These are phyloP conservation scores for Sapajus apella DNA, from an alignment of 2,113 vertebrate genomes.

Conservation along the genomic window DNA sequence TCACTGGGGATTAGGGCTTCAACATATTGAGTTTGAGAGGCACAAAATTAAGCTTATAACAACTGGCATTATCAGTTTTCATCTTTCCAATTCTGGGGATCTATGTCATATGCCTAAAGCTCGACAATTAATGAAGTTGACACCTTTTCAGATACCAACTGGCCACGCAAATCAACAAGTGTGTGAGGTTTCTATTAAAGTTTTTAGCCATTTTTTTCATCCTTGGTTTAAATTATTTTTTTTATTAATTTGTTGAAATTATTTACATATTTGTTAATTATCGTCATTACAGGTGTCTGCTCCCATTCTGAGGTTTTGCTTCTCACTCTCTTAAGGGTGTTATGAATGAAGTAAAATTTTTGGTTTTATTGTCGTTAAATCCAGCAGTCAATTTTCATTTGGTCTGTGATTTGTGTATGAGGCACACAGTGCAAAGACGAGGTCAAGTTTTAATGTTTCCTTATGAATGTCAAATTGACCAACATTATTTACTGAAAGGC, in stretches of 20 bases:
- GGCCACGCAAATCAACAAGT: neutral
- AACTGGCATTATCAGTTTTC: neutral
- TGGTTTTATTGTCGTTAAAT: neutral
- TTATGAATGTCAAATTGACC: neutral
- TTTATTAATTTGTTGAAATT: neutral
- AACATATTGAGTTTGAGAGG: neutral
- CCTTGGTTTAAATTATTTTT: neutral
- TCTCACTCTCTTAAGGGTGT: neutral
- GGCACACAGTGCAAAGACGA: neutral
- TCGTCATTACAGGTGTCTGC: neutral
- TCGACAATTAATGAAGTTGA: neutral
- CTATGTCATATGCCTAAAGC: accelerated
- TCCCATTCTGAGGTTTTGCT: neutral
- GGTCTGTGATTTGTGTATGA: neutral
- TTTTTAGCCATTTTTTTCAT: neutral
- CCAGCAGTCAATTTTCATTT: neutral
- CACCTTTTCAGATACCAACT: neutral
- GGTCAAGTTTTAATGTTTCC: constrained; percentile 14
- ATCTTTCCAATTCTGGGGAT: neutral
- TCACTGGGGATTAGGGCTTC: neutral
- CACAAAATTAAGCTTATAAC: neutral
- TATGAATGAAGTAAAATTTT: neutral
- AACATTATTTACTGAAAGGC: neutral
- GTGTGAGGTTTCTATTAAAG: neutral
- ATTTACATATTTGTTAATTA: neutral